A percentile compares a stretch with the other conserved stretches of the same genome.
Evolutionary conservation across 2,888 invertebrate species (phyloP).

Genomic region (Balanococcus diminutus): DNA sequence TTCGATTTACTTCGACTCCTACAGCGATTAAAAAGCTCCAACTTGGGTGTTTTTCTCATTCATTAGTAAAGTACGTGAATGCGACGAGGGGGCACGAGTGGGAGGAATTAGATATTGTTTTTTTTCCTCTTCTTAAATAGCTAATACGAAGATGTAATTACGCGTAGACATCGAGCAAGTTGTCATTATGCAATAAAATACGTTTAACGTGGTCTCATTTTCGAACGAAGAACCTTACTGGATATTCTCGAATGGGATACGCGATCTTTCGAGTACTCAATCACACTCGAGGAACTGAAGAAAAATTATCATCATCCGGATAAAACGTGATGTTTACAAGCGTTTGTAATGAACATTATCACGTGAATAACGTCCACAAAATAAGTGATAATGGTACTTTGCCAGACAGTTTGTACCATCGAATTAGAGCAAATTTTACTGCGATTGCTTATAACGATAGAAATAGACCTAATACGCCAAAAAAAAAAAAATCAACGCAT

Average conservation of each 20-base stretch:
- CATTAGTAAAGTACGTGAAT: not conserved
- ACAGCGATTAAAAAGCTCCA: not conserved
- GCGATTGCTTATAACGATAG: not conserved
- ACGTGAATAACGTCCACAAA: not conserved
- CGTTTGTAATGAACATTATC: conserved; percentile 1
- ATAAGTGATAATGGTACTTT: not conserved
- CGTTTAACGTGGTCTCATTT: not conserved
- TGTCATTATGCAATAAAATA: conserved; percentile 17
- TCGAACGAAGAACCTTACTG: not conserved
- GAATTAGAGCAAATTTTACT: not conserved
- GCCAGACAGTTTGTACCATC: not conserved
- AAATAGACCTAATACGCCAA: not conserved
- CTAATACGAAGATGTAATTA: not conserved
- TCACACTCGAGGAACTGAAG: not conserved
- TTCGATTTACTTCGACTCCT: not conserved
- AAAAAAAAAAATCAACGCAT: not conserved
- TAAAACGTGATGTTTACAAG: conserved; percentile 14
- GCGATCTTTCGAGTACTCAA: not conserved
- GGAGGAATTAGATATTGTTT: not conserved
- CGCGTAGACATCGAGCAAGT: not conserved
- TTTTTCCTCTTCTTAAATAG: not conserved
- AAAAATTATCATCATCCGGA: not conserved
- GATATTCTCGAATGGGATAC: too few relatives aligned
- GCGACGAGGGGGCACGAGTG: not conserved
- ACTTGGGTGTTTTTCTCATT: not conserved